Conservation (phyloP, 2,888 invertebrate species). For the Cosmopolites sordidus region DNA sequence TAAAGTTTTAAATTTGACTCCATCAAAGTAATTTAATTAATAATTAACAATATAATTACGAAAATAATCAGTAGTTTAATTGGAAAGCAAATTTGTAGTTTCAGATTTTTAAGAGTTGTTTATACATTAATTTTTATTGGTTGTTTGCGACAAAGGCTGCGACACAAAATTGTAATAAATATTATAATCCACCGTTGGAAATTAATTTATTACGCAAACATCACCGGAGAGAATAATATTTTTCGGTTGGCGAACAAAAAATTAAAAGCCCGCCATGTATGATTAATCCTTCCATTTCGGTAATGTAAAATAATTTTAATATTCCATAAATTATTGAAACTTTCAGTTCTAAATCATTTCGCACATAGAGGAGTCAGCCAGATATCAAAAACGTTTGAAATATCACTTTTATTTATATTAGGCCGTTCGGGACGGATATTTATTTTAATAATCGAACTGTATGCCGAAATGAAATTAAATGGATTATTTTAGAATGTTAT, state of each 20-base stretch:
- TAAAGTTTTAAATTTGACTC: too few relatives aligned
- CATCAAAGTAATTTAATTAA: too few relatives aligned
- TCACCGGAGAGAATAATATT: conserved; percentile 21
- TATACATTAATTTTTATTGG: conserved; percentile 1
- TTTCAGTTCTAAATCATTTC: conserved; percentile 22
- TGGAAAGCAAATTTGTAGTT: too few relatives aligned
- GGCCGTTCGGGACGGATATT: conserved; percentile 11
- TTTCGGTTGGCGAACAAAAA: conserved; percentile 17
- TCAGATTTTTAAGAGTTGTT: neutral
- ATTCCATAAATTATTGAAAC: conserved; percentile 27
- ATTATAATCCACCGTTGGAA: conserved; percentile 1
- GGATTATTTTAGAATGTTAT: conserved; percentile 11
- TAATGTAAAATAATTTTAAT: conserved; percentile 28
- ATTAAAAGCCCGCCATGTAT: conserved; percentile 23
- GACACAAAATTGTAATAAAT: conserved; percentile 2
- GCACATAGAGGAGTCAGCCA: conserved; percentile 20
- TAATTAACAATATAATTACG: too few relatives aligned
- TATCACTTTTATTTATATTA: conserved; percentile 23
- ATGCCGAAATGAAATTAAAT: conserved; percentile 14
- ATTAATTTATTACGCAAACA: conserved; percentile 15
- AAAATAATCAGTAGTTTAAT: too few relatives aligned
- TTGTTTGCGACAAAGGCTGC: neutral
- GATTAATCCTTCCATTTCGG: conserved; percentile 26
- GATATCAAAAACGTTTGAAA: conserved; percentile 25
- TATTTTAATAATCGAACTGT: conserved; percentile 21